Base-by-base conservation (phyloP, 1,140 invertebrate species). In the Anoplolepis gracilipes region DNA sequence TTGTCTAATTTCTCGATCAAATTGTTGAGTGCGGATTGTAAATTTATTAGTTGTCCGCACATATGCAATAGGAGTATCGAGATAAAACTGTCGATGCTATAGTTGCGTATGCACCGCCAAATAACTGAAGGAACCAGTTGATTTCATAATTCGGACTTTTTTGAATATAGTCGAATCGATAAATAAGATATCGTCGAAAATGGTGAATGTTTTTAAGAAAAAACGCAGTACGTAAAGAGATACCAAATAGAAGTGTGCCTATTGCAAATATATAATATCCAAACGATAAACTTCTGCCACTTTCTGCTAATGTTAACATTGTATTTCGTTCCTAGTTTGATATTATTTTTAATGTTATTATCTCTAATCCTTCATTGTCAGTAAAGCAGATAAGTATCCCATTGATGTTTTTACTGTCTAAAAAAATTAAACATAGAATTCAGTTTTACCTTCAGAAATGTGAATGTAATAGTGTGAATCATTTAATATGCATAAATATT, bases 61-160 rank as follows among this genome's bases (percentile, higher is more conserved):
- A 88, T 19, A 61, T 92, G 91, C 25, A 92, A 53, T 11, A 92
- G 65, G 2, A 92, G 42, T 70, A 90, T 89, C 1, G 86, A 82
- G 7, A 92, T 70, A 2, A 92, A 88, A 8, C 78, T 89, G 22
- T 92, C 90, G 0, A 81, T 3, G 0, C 36, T 16, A 8, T 8
- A 42, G 1, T 33, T 4, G 11, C 1, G 0, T 1, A 42, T 6
- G 0, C 0, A 7, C 13, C 64, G 6, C 22, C 16, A 0, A 1
- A 22, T 0, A 70, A 0, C 90, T 96, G 95, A 39, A 94, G 92
- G 0, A 90, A 6, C 85, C 94, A 95, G 0, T 93, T 95, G 5
- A 95, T 67, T 86, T 95, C 94, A 72, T 94, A 96, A 0, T 91
- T 92, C n/a, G 95, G 94, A 5, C 92, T 94, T 42, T 92, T 92